phyloP scores from a whole-genome alignment of 1,140 invertebrate genomes.

The Venustaconcha ellipsiformis region DNA sequence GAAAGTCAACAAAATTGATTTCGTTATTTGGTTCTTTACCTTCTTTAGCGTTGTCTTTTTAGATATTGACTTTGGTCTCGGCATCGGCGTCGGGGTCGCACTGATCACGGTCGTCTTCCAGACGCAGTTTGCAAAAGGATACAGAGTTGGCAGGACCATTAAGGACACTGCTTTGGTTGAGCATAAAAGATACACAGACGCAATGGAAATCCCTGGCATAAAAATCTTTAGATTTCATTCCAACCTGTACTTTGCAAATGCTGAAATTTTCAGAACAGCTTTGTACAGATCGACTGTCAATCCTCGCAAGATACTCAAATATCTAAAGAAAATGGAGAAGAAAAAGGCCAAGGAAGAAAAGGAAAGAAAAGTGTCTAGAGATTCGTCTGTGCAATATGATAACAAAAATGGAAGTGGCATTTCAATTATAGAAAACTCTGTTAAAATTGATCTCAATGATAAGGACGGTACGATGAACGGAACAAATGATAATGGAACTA shows the following conservation, averaged over 20 bases:
- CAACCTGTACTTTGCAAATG: slow-evolving; percentile 71
- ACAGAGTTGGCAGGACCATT: slow-evolving; percentile 51
- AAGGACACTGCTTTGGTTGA: slow-evolving; percentile 47
- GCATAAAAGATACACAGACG: slow-evolving; percentile 44
- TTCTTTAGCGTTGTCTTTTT: slow-evolving; percentile 60
- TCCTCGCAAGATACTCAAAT: slow-evolving; percentile 55
- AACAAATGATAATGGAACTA: neutral
- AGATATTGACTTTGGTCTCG: slow-evolving; percentile 62
- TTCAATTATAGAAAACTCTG: slow-evolving; percentile 22
- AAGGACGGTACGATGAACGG: neutral
- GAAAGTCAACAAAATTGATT: slow-evolving; percentile 64
- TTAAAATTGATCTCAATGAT: slow-evolving; percentile 10
- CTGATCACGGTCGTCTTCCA: slow-evolving; percentile 64
- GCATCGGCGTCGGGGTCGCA: slow-evolving; percentile 59
- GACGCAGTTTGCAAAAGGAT: slow-evolving; percentile 60
- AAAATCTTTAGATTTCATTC: slow-evolving; percentile 70
- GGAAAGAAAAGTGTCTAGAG: slow-evolving; percentile 20
- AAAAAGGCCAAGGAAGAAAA: slow-evolving; percentile 26
- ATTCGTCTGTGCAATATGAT: slow-evolving; percentile 14
- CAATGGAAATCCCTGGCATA: slow-evolving; percentile 64
- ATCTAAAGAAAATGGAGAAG: slow-evolving; percentile 56
- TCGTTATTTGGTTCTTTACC: slow-evolving; percentile 65
- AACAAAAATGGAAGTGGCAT: slow-evolving; percentile 14
- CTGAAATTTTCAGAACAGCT: slow-evolving; percentile 67
- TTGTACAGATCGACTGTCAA: slow-evolving; percentile 59